Conservation (phyloP, 2,113 vertebrate genomes). For the Dicerorhinus sumatrensis region DNA sequence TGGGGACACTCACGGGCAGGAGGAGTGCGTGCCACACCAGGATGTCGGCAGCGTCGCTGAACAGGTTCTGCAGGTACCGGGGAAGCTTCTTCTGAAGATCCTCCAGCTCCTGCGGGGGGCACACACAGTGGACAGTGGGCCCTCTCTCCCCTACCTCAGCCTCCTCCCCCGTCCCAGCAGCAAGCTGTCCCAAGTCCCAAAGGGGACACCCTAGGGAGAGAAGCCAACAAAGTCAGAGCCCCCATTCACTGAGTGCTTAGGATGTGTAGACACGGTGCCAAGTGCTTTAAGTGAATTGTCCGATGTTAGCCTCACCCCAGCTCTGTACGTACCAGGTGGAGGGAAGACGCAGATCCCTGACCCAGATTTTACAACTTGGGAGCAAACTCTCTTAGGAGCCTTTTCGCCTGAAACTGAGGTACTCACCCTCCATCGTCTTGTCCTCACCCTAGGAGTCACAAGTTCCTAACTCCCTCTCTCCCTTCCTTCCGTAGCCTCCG, state of each 20-base stretch:
- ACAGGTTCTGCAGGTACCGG: conserved; percentile 65
- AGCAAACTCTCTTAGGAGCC: neutral
- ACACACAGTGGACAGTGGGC: neutral
- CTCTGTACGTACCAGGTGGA: neutral
- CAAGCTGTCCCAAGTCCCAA: neutral
- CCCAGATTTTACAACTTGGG: neutral
- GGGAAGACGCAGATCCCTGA: neutral
- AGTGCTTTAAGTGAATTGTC: neutral
- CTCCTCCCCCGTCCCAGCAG: rapidly evolving
- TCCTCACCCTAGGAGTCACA: neutral
- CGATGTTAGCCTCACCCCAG: neutral
- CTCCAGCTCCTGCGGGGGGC: conserved; percentile 82
- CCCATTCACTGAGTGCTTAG: neutral
- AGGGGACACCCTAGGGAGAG: neutral
- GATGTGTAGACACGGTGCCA: rapidly evolving
- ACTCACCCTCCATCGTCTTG: neutral
- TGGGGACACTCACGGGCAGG: conserved; percentile 78
- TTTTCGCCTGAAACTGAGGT: neutral
- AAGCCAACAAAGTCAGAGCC: neutral
- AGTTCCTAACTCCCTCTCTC: neutral
- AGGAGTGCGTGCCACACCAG: conserved; percentile 80
- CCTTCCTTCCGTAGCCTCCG: neutral
- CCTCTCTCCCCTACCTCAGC: neutral
- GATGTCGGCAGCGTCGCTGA: conserved; percentile 26
- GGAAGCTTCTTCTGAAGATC: conserved; percentile 23